phyloP scores from a whole-genome alignment of 2,888 invertebrate genomes.

The Ametastegia equiseti region DNA sequence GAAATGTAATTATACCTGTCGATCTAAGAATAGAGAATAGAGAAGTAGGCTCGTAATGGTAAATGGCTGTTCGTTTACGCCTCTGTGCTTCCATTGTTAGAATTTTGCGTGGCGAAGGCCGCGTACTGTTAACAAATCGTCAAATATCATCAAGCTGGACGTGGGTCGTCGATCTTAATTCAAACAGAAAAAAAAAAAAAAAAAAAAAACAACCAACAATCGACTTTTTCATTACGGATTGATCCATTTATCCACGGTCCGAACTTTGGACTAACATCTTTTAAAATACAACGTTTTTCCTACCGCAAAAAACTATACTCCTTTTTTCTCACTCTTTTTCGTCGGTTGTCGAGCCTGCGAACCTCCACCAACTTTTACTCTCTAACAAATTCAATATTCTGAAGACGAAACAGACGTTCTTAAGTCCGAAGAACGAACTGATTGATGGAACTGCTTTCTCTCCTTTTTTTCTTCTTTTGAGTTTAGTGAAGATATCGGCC shows the following conservation, averaged over 20 bases:
- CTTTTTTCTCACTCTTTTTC: too few species aligned
- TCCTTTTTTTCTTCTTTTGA: too few species aligned
- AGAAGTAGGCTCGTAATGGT: constrained; percentile 34
- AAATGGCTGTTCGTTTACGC: neutral
- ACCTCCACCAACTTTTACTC: too few species aligned
- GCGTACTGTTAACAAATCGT: neutral
- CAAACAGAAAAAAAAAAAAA: constrained; percentile 3
- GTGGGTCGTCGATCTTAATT: constrained; percentile 11
- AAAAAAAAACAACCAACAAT: neutral
- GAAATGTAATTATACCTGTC: constrained; percentile 8
- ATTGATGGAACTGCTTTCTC: too few species aligned
- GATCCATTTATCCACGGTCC: neutral
- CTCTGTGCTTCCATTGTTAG: constrained; percentile 5
- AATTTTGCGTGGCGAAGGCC: constrained; percentile 5
- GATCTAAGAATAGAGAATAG: constrained; percentile 33
- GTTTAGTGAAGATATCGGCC: too few species aligned
- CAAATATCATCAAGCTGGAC: constrained; percentile 17
- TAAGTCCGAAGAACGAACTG: too few species aligned
- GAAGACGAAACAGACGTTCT: too few species aligned
- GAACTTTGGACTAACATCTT: neutral
- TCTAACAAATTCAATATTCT: too few species aligned
- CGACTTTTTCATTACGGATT: neutral
- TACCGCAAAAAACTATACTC: neutral
- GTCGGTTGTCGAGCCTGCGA: too few species aligned
- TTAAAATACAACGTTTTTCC: neutral